These are phyloP conservation scores for Pristionchus entomophagus DNA, from an alignment of 2,888 invertebrate species.

Conservation along the genomic window DNA sequence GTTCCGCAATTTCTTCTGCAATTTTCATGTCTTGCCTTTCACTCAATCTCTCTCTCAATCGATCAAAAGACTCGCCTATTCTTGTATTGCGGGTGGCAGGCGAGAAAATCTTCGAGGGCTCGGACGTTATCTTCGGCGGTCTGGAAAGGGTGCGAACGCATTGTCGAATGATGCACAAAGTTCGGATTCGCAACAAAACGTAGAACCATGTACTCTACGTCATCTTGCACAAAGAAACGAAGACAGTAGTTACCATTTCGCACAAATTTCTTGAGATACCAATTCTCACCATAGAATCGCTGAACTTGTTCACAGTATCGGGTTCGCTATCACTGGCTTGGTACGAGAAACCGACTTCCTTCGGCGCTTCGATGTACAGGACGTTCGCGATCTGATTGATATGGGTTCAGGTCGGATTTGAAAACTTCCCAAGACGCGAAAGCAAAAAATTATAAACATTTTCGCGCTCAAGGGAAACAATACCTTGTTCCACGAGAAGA, in stretches of 20 bases:
- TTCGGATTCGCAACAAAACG: no score
- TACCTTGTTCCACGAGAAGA: slow-evolving; percentile 68
- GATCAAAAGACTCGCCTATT: slow-evolving; percentile 10
- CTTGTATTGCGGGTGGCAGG: slow-evolving; percentile 77
- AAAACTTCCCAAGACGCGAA: no score
- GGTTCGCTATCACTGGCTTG: slow-evolving; percentile 64
- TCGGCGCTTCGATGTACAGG: slow-evolving; percentile 54
- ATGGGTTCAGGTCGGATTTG: no score
- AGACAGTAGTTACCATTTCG: neutral
- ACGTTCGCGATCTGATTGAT: slow-evolving; percentile 24
- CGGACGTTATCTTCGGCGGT: slow-evolving; percentile 77
- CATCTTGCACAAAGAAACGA: no score
- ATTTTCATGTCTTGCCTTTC: no score
- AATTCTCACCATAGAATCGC: slow-evolving; percentile 63
- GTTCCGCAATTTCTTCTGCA: no score
- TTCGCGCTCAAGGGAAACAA: neutral
- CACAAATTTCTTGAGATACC: no score
- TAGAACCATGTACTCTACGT: no score
- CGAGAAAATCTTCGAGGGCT: slow-evolving; percentile 78
- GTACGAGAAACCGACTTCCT: slow-evolving; percentile 79
- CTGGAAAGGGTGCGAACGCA: no score
- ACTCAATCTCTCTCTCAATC: no score
- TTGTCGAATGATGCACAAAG: no score
- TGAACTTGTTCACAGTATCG: slow-evolving; percentile 56
- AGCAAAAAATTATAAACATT: neutral